Base-by-base conservation (phyloP, 2,797 vertebrate genomes). In the Australoheros facetus region DNA sequence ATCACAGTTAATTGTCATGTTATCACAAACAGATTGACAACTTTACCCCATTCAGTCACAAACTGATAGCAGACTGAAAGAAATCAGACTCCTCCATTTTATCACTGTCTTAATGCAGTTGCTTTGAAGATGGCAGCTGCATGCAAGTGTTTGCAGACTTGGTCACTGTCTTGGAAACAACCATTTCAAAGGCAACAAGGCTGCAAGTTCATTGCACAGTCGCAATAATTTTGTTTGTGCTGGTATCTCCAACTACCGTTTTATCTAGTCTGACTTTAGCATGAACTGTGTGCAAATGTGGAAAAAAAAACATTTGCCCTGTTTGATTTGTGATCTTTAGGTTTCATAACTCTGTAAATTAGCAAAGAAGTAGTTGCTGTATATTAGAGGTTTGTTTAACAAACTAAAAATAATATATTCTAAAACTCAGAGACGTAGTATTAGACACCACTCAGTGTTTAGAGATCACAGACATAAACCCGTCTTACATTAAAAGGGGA, bases 401-500 rank as follows among this genome's bases (percentile, higher is more conserved):
- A 19, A 51, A 48, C 16, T 66, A 48, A 66, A 66, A 17, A 19
- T 17, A 7, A 26, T 7, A 51, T 30, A 7, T 28, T n/a, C 42
- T 51, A 30, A 51, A 69, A 69, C 16, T 48, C 26, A 48, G 39
- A 48, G 39, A 51, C 30, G 10, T 51, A 30, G 42, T 69, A n/a
- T 30, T 51, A n/a, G 26, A 69, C 42, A 51, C 16, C 16, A n/a
- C 11, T 30, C 23, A 30, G 42, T n/a, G 51, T n/a, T 30, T 51
- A 26, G 23, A 69, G 23, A 69, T 51, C 3, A 30, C 12, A 69
- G 23, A 69, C 42, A 10, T 69, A 30, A 2, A 2, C 26, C 64
- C n/a, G 26, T 4, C 74, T 75, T n/a, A 71, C 26, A 59, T 71
- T 60, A 34, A 81, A 53, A 76, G 14, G 23, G 7, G 1, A 77